phyloP scores from a whole-genome alignment of 1,140 invertebrate species.

The Andricus grossulariae region DNA sequence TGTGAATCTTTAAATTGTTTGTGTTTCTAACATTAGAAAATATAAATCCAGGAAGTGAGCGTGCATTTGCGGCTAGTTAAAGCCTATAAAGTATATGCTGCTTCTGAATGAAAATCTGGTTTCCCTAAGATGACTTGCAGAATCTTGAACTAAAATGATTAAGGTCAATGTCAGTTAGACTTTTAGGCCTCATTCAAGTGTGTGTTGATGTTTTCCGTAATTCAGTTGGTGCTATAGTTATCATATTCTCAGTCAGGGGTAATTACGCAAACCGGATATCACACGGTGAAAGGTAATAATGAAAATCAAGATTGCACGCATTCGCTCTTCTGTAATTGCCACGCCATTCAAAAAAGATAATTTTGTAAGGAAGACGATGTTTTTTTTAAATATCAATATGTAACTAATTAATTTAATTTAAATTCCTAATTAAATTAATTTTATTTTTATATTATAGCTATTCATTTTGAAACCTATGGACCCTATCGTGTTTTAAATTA shows the following conservation, averaged over 20 bases:
- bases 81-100: not conserved
- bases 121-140: conserved; percentile 6
- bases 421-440: too few relatives aligned
- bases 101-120: conserved; percentile 6
- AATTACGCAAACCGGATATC: conserved; percentile 45
- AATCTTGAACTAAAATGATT: not conserved
- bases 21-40: too few relatives aligned
- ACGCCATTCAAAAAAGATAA: not conserved
- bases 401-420: too few relatives aligned
- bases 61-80: not conserved
- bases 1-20: too few relatives aligned
- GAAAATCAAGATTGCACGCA: conserved; percentile 55
- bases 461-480: too few relatives aligned
- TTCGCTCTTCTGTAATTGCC: conserved; percentile 19
- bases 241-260: conserved; percentile 11
- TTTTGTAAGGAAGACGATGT: too few relatives aligned
- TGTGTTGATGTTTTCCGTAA: not conserved
- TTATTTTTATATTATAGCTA: too few relatives aligned
- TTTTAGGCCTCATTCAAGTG: not conserved
- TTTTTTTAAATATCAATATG: too few relatives aligned
- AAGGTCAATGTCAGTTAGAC: not conserved
- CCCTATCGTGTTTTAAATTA: too few relatives aligned
- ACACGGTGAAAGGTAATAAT: conserved; percentile 45
- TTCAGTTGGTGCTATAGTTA: not conserved
- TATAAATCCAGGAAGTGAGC: too few relatives aligned